Conservation (phyloP, 1,140 invertebrate genomes). For the Holcopasites calliopsidis region DNA sequence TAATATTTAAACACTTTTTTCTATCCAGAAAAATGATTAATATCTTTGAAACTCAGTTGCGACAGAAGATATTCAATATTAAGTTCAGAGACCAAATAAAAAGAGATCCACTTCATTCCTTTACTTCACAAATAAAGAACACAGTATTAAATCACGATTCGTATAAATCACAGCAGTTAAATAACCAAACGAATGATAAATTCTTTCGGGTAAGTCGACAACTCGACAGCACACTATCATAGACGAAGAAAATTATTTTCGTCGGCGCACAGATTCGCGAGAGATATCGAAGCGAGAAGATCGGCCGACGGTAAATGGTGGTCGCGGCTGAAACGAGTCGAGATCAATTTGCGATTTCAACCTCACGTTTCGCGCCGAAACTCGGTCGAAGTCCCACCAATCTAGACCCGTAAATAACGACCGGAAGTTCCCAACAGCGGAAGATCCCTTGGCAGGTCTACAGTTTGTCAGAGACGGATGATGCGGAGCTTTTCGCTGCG, state of each 20-base stretch:
- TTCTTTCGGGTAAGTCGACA: too few relatives aligned
- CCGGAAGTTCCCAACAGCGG: constrained; percentile 66
- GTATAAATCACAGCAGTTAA: too few relatives aligned
- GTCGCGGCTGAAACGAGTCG: constrained; percentile 39
- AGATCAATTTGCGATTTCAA: constrained; percentile 67
- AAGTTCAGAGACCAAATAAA: too few relatives aligned
- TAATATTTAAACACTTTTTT: too few relatives aligned
- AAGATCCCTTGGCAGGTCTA: constrained; percentile 60
- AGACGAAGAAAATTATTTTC: constrained; percentile 44
- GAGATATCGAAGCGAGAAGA: not conserved
- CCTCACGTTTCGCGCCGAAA: constrained; percentile 61
- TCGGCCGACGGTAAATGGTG: constrained; percentile 44
- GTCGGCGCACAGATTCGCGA: not conserved
- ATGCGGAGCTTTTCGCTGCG: constrained; percentile 54
- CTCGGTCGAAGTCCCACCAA: constrained; percentile 63
- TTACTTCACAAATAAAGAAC: too few relatives aligned
- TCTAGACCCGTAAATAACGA: constrained; percentile 68
- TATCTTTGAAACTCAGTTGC: too few relatives aligned
- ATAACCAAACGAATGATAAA: too few relatives aligned
- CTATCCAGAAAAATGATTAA: too few relatives aligned
- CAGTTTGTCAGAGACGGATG: constrained; percentile 65
- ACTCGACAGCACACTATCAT: constrained; percentile 3
- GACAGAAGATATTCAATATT: too few relatives aligned
- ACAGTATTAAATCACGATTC: too few relatives aligned
- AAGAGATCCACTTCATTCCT: too few relatives aligned